Conservation (phyloP, 2,888 invertebrate species). For the Monochamus alternatus region DNA sequence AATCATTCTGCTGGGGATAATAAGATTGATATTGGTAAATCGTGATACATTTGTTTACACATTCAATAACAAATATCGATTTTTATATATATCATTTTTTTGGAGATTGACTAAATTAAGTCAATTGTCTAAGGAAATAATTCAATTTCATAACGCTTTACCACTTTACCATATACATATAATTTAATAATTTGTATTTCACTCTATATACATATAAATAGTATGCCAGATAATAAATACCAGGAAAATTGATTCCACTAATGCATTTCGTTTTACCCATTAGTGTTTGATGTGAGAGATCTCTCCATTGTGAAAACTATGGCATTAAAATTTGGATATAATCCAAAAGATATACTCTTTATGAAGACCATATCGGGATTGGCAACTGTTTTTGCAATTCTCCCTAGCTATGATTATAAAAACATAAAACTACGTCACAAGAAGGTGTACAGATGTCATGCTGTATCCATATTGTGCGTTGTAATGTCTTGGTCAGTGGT, state of each 20-base stretch:
- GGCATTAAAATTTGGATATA: background rate
- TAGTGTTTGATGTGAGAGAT: background rate
- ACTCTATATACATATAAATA: background rate
- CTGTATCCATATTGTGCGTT: background rate
- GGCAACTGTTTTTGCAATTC: background rate
- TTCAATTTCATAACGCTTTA: too few species aligned
- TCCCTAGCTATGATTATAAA: constrained; percentile 2
- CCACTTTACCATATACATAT: too few species aligned
- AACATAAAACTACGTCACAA: background rate
- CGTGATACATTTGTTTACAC: too few species aligned
- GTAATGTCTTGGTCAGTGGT: background rate
- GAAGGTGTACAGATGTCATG: constrained; percentile 2
- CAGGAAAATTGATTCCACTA: background rate
- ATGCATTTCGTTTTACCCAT: background rate
- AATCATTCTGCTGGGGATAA: too few species aligned
- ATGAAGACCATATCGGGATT: background rate
- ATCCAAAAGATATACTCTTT: background rate
- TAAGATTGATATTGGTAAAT: too few species aligned
- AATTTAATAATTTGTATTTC: too few species aligned
- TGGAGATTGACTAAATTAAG: too few species aligned
- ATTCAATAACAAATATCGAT: too few species aligned
- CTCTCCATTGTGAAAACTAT: background rate
- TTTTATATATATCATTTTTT: too few species aligned
- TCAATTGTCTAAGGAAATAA: too few species aligned
- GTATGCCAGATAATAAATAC: background rate